Evolutionary conservation across 2,888 invertebrate genomes (phyloP), one percentile per base, ranked within the genome.

Genomic region (Ochropleura plecta): DNA sequence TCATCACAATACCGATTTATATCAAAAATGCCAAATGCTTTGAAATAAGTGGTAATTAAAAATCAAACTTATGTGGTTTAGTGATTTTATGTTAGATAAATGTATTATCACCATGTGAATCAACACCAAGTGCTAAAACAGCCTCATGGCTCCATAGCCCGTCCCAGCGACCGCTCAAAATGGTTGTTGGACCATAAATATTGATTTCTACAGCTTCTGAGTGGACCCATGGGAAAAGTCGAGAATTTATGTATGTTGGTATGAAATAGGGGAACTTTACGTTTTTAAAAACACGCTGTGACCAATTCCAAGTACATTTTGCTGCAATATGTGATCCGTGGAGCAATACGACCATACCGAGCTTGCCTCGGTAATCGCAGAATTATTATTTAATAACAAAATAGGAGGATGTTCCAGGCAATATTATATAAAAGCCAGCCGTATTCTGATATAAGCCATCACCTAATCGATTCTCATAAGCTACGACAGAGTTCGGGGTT

Each of bases 371-470:
- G 76, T 65, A 60, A 75, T 62, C 49, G 53, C 48, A 76, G 20
- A 81, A 81, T 65, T 14, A 75, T 81, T 60, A 55, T 62, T 62
- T 75, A 65, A 78, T 66, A 75, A 75, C 76, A 44, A 49, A 62
- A 73, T 59, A 44, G 30, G 40, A 60, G 10, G 44, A 60, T 46
- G 51, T n/a, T 64, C 20, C 12, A 20, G 20, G n/a, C 46, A 70
- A 51, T 44, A 44, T 62, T 62, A n/a, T 73, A 64, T 20, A 30
- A 30, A 30, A 30, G 30, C 3, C 30, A 30, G 30, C 30, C 30
- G 3, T 30, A 30, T 81, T 57, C 49, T 49, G 57, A 65, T 51
- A 53, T 51, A n/a, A 59, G 48, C 46, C 74, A 74, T 65, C 53
- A 42, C 4, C 0, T 16, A 42, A 30, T 60, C 16, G 64, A 53